These are phyloP conservation scores for Bicyclus anynana DNA, from an alignment of 1,140 invertebrate genomes.

Conservation along the genomic window DNA sequence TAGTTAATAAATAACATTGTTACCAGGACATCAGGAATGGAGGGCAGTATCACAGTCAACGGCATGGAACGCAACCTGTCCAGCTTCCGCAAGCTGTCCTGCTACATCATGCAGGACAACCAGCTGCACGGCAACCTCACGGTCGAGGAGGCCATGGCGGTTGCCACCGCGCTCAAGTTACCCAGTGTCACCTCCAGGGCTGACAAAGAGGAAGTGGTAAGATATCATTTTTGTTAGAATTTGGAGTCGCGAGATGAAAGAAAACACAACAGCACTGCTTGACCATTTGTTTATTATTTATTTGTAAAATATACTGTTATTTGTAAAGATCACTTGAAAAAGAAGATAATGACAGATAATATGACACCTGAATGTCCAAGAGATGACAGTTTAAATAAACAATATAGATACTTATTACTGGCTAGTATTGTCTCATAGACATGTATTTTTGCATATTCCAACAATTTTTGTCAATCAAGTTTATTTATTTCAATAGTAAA, in stretches of 20 bases:
- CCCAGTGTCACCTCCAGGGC: constrained; percentile 81
- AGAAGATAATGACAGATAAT: no score
- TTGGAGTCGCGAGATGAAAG: neutral
- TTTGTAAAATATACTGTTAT: no score
- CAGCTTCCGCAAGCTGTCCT: constrained; percentile 94
- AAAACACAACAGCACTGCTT: no score
- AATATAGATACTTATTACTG: no score
- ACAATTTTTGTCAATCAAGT: no score
- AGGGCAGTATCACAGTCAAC: constrained; percentile 91
- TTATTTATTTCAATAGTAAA: no score
- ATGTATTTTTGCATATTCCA: no score
- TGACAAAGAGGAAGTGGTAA: constrained; percentile 91
- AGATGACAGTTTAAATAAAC: no score
- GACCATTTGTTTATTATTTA: no score
- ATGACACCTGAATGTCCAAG: no score
- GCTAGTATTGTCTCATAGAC: no score
- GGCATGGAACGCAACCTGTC: constrained; percentile 91
- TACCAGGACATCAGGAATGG: constrained; percentile 84
- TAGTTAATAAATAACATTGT: constrained; percentile 32
- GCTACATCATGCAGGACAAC: constrained; percentile 99
- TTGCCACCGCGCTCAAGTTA: constrained; percentile 94
- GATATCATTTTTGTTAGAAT: constrained; percentile 32
- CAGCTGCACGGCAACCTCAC: constrained; percentile 95
- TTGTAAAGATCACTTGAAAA: no score
- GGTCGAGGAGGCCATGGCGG: constrained; percentile 95